These are phyloP conservation scores for Psettodes erumei DNA, from an alignment of 2,113 vertebrate species.

Conservation along the genomic window DNA sequence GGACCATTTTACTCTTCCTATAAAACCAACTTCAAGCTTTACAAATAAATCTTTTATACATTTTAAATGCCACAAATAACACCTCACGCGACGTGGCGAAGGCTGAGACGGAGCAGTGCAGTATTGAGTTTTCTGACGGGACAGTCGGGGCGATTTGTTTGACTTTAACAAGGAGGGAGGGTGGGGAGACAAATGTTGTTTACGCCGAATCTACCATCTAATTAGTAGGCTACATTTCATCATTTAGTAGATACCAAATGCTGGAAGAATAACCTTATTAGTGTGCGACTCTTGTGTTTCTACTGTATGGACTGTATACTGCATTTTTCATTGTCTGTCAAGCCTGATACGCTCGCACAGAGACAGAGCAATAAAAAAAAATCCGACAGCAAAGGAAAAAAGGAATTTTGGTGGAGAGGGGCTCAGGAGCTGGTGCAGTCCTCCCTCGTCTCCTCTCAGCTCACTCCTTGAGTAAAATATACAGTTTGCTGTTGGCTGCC, in stretches of 20 bases:
- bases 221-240: constrained; percentile 13
- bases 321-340: constrained; percentile 17
- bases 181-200: constrained; percentile 1
- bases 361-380: constrained; percentile 8
- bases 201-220: background rate
- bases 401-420: constrained; percentile 10
- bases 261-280: background rate
- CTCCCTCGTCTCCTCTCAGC: constrained; percentile 13
- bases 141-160: background rate
- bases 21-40: constrained; percentile 41
- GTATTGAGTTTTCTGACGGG: background rate
- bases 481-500: constrained; percentile 23
- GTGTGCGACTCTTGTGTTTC: background rate
- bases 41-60: constrained; percentile 27
- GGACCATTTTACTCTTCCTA: constrained; percentile 31
- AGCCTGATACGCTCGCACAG: background rate
- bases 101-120: background rate
- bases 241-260: background rate
- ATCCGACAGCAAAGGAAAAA: background rate
- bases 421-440: constrained; percentile 24
- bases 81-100: background rate
- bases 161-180: background rate
- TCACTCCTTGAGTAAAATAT: constrained; percentile 31
- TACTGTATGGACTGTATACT: background rate
- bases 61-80: constrained; percentile 33